Conservation (phyloP, 2,797 vertebrate species). For the Melanotaenia parkinsoni region DNA sequence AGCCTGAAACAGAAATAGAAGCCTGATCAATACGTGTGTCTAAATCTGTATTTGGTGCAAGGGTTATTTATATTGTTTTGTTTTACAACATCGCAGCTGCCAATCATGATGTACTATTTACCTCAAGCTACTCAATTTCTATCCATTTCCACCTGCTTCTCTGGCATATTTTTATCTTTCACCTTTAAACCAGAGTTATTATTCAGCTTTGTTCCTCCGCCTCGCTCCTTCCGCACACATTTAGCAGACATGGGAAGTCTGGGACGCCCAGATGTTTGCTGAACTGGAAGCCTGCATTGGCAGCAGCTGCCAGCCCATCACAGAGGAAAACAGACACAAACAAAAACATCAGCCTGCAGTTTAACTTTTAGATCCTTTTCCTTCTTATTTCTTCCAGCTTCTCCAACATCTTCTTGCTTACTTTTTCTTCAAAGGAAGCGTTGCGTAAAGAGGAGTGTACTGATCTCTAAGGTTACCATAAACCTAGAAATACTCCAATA, state of each 20-base stretch:
- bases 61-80: neutral
- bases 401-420: neutral
- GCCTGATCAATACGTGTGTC: constrained; percentile 38
- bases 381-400: constrained; percentile 17
- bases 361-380: constrained; percentile 52
- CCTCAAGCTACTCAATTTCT: constrained; percentile 1
- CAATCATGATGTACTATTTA: neutral
- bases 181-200: constrained; percentile 44
- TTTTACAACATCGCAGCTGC: constrained; percentile 5
- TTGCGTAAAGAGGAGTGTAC: too few species aligned
- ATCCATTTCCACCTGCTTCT: constrained; percentile 14
- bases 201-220: constrained; percentile 34
- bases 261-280: constrained; percentile 78
- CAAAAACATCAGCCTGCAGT: constrained; percentile 53
- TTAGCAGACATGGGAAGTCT: constrained; percentile 52
- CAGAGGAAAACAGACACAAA: constrained; percentile 52
- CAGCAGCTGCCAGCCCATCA: constrained; percentile 65
- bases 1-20: constrained; percentile 25
- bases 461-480: too few species aligned
- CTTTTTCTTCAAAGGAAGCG: neutral
- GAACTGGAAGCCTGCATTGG: constrained; percentile 68
- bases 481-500: too few species aligned
- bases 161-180: constrained; percentile 29
- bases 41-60: constrained; percentile 6
- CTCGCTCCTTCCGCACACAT: constrained; percentile 40